A percentile compares a stretch with the other conserved stretches of the same genome.
Conservation (phyloP, 1,140 invertebrate genomes). For the Papilio aristodemus region DNA sequence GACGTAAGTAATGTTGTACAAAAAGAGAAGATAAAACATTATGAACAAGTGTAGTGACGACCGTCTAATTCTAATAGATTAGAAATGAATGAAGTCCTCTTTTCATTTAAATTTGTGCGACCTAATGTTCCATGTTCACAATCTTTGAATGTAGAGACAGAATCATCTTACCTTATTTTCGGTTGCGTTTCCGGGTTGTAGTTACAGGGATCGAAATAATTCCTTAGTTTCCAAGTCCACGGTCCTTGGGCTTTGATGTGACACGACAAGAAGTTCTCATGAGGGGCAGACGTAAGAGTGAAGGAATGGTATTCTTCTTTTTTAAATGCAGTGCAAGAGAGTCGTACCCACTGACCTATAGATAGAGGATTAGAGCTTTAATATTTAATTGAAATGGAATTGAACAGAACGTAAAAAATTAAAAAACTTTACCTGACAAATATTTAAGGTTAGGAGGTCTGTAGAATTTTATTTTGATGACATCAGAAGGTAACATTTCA, state of each 20-base stretch:
- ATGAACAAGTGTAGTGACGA: too few relatives aligned
- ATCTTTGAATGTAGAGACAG: too few relatives aligned
- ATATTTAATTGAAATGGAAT: background rate
- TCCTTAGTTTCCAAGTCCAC: slow-evolving; percentile 99
- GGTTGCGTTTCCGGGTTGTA: slow-evolving; percentile 94
- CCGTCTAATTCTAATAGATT: too few relatives aligned
- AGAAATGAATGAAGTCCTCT: too few relatives aligned
- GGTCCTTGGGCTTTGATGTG: slow-evolving; percentile 99
- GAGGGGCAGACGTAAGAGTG: slow-evolving; percentile 98
- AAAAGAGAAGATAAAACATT: too few relatives aligned
- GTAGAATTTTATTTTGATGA: slow-evolving; percentile 95
- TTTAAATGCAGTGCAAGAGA: slow-evolving; percentile 95
- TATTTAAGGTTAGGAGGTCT: slow-evolving; percentile 98
- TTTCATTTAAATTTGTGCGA: too few relatives aligned
- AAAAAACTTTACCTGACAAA: slow-evolving; percentile 84
- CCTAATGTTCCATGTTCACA: too few relatives aligned
- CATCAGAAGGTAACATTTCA: slow-evolving; percentile 96
- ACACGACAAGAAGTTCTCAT: slow-evolving; percentile 97
- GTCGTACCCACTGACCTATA: slow-evolving; percentile 92
- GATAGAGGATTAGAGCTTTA: slow-evolving; percentile 54
- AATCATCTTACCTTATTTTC: slow-evolving; percentile 82
- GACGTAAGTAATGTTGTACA: too few relatives aligned
- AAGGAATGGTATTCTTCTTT: slow-evolving; percentile 98
- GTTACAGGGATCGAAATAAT: slow-evolving; percentile 97
- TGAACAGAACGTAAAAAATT: background rate